Evolutionary conservation across 2,888 invertebrate genomes (phyloP).

Genomic region (Morpho deidamia): DNA sequence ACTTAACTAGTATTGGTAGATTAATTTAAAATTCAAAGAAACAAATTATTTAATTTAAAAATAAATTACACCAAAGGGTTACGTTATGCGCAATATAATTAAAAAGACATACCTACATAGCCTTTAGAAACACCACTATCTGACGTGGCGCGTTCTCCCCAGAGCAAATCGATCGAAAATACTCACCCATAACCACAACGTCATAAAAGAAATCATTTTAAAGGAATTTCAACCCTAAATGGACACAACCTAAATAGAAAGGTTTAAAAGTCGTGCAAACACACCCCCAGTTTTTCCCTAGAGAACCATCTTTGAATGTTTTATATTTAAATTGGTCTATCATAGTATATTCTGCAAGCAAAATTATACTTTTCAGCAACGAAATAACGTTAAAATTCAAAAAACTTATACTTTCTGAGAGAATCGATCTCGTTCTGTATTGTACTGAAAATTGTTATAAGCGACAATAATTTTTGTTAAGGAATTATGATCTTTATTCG

Average conservation of each 20-base stretch:
- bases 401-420: conserved; percentile 44
- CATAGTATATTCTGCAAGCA: conserved; percentile 33
- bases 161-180: conserved; percentile 69
- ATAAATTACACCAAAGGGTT: conserved; percentile 1
- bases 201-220: conserved; percentile 32
- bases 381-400: conserved; percentile 28
- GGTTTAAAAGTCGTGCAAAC: conserved; percentile 36
- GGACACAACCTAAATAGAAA: conserved; percentile 8
- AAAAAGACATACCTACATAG: conserved; percentile 26
- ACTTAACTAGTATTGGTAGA: too few species aligned
- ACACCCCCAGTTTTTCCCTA: conserved; percentile 60
- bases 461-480: conserved; percentile 23
- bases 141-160: conserved; percentile 52
- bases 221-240: conserved; percentile 32
- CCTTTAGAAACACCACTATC: conserved; percentile 41
- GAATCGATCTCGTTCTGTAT: conserved; percentile 67
- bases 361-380: conserved; percentile 28
- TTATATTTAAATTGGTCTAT: conserved; percentile 71
- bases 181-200: conserved; percentile 36
- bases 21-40: too few species aligned
- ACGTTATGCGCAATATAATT: conserved; percentile 12
- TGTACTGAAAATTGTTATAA: conserved; percentile 37
- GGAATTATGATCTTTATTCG: conserved; percentile 32
- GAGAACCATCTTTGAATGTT: conserved; percentile 74
- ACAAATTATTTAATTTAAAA: too few species aligned